Evolutionary conservation across 2,797 vertebrate species (phyloP).

Genomic region (Moxostoma hubbsi): DNA sequence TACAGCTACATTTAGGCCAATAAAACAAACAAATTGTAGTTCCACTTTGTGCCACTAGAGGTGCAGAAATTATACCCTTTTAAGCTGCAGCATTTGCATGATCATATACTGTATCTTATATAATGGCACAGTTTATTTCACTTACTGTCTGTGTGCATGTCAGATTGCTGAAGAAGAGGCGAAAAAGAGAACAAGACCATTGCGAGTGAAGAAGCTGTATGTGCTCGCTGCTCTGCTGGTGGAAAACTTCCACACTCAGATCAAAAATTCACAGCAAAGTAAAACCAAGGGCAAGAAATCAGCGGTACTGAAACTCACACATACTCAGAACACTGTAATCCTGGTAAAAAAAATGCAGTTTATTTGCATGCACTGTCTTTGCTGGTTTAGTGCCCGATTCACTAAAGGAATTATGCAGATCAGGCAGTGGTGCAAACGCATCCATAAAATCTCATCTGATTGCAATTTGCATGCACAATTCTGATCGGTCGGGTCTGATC

Average conservation of each 20-base stretch:
- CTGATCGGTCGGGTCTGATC: too few relatives aligned
- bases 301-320: conserved; percentile 77
- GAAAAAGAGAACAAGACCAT: conserved; percentile 86
- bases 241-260: conserved; percentile 87
- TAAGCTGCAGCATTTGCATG: too few relatives aligned
- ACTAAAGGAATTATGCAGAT: neutral
- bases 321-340: neutral
- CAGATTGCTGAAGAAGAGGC: conserved; percentile 95
- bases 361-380: too few relatives aligned
- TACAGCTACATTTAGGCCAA: too few relatives aligned
- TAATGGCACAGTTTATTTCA: neutral
- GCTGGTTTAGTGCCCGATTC: neutral
- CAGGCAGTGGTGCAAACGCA: neutral
- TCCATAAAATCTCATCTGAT: too few relatives aligned
- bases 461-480: too few relatives aligned
- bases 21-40: too few relatives aligned
- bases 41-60: too few relatives aligned
- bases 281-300: conserved; percentile 86
- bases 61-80: too few relatives aligned
- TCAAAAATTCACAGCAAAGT: conserved; percentile 86
- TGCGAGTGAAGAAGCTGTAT: conserved; percentile 95
- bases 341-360: too few relatives aligned
- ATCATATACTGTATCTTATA: neutral
- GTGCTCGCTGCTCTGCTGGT: conserved; percentile 91
- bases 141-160: conserved; percentile 13